These are phyloP conservation scores for Scyliorhinus canicula DNA, from an alignment of 2,797 vertebrate genomes.

Conservation along the genomic window DNA sequence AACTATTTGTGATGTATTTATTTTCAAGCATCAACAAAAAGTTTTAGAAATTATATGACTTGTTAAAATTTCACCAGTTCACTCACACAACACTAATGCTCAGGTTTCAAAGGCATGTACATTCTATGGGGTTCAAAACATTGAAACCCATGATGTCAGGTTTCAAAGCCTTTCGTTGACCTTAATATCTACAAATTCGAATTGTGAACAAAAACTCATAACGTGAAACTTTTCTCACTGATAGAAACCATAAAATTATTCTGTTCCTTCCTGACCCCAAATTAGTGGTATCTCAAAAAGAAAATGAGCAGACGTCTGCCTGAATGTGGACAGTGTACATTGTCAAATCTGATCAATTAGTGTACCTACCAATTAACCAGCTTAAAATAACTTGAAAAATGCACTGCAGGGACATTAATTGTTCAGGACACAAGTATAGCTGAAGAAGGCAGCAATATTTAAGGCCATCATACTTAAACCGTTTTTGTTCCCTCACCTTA, in stretches of 20 bases:
- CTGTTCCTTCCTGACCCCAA: not conserved
- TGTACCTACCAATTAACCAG: conserved; percentile 13
- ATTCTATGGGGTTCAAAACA: conserved; percentile 17
- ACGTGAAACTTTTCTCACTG: not conserved
- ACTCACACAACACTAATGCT: not conserved
- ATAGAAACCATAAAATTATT: not conserved
- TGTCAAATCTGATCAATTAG: not conserved
- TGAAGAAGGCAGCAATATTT: conserved; percentile 12
- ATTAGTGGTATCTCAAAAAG: not conserved
- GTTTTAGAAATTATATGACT: conserved; percentile 5
- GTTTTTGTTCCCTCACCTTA: not conserved
- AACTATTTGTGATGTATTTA: not conserved
- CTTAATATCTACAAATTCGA: not conserved
- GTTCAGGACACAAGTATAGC: not conserved
- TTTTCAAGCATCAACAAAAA: not conserved
- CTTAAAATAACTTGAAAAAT: not conserved
- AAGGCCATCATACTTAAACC: not conserved
- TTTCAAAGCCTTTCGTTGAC: conserved; percentile 29
- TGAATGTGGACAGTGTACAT: not conserved
- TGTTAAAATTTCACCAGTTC: not conserved
- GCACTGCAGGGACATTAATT: not conserved
- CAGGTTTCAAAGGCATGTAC: conserved; percentile 2
- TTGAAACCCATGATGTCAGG: not conserved
- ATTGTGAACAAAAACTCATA: conserved; percentile 21
- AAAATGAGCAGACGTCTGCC: not conserved